These are phyloP conservation scores for Tipula confusa DNA, from an alignment of 2,888 invertebrate species.

Conservation along the genomic window DNA sequence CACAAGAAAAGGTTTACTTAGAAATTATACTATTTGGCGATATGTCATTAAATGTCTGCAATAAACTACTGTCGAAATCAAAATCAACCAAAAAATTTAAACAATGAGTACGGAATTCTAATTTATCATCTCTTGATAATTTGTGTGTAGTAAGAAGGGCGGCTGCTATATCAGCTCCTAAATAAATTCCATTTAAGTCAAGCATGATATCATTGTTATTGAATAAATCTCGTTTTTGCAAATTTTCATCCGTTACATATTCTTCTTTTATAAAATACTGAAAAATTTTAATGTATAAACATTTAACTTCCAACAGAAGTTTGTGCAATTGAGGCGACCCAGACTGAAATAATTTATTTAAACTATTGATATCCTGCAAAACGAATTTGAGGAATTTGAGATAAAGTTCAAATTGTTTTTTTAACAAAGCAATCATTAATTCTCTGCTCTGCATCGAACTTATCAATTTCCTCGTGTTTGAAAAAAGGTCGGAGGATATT, in stretches of 20 bases:
- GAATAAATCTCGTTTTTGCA: background rate
- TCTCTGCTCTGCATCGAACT: background rate
- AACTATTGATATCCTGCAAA: slow-evolving; percentile 4
- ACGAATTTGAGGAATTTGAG: slow-evolving; percentile 37
- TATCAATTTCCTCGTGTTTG: background rate
- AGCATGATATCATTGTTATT: background rate
- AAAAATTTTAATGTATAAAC: background rate
- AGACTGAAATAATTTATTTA: background rate
- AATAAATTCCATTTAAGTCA: background rate
- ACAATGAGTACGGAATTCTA: background rate
- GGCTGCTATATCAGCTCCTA: background rate
- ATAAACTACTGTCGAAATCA: background rate
- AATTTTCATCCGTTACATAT: background rate
- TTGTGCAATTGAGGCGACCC: background rate
- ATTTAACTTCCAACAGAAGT: background rate
- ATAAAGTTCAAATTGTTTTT: background rate
- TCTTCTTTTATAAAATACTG: background rate
- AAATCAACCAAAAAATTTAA: background rate
- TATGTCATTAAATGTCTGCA: background rate
- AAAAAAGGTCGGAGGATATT: slow-evolving; percentile 33
- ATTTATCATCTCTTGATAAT: background rate
- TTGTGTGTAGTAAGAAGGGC: background rate
- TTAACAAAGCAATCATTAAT: background rate
- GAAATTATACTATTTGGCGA: background rate
- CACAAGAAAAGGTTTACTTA: too few relatives aligned